Percentiles rank a stretch among this genome's conserved stretches.
Evolutionary conservation across 2,113 vertebrate species (phyloP).

Genomic region (Astatotilapia flaviijosephi): DNA sequence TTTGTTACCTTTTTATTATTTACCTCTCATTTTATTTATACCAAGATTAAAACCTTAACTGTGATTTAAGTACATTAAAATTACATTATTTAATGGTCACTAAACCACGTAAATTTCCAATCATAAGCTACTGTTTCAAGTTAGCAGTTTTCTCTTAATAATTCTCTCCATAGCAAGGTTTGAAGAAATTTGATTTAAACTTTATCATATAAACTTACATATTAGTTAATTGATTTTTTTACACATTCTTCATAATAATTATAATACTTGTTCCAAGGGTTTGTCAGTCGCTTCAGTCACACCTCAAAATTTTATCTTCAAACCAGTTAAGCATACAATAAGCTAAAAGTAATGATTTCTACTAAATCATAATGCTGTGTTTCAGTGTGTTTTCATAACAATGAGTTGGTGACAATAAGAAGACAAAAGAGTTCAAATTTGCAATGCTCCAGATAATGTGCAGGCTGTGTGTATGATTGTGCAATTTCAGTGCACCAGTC

Average conservation of each 20-base stretch:
- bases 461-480: not conserved
- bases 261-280: not conserved
- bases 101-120: not conserved
- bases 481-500: slow-evolving; percentile 78
- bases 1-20: not conserved
- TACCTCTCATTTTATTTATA: not conserved
- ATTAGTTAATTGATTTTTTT: not conserved
- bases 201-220: not conserved
- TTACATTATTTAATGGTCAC: not conserved
- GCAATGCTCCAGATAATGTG: not conserved
- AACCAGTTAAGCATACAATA: not conserved
- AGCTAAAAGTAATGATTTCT: not conserved
- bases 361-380: not conserved
- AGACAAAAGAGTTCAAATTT: not conserved
- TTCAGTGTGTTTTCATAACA: not conserved
- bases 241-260: not conserved
- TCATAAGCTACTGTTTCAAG: not conserved
- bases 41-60: not conserved
- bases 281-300: not conserved
- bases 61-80: not conserved
- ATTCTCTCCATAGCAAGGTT: not conserved
- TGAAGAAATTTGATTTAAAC: not conserved
- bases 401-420: not conserved
- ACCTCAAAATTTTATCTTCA: not conserved
- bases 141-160: not conserved